Base-by-base conservation (phyloP, 2,113 vertebrate genomes). In the Miniopterus natalensis region DNA sequence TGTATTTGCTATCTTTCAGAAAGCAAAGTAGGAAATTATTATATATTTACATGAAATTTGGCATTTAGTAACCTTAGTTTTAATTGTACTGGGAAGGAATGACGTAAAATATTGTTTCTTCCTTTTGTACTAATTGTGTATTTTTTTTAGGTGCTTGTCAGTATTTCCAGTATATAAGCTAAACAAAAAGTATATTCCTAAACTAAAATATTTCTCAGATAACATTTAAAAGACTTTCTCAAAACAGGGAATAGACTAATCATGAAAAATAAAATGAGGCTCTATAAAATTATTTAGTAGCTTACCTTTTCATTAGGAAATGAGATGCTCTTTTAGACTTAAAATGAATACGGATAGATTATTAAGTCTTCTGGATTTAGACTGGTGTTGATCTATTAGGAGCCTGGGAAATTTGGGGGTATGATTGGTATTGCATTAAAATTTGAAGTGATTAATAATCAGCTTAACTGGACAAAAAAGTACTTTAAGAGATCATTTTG, bases 1-100 rank as follows among this genome's bases (percentile, higher is more conserved):
- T 98, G 9, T 98, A 98, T 97, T 68, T 94, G 31, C 70, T 97
- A 83, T 96, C 95, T 97, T 97, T 98, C 92, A 80, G 90, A 97
- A 98, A 98, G 70, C 57, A 90, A 91, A 73, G 88, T 81, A 91
- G 84, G 61, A 95, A 68, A 95, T 25, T 84, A 42, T 65, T 68
- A 49, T 71, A 92, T 83, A 92, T 93, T 65, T 90, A 81, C 83
- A 57, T 83, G 88, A 25, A 61, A 92, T 73, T 91, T 83, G 36
- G 74, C 80, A 87, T 90, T 78, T 86, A 83, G 53, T 95, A 78
- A 74, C 77, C 74, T 73, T 90, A 84, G 55, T 71, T 94, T 53
- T 94, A 8, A 2, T 96, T 95, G 49, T 97, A 66, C 7, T 83
- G 61, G 73, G 23, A 96, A 74, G n/a, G 8, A 31, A 95, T 90